Percentiles rank a stretch among this genome's conserved stretches.
These are phyloP conservation scores for Hyles euphorbiae DNA, from an alignment of 1,140 invertebrate genomes.

Conservation along the genomic window DNA sequence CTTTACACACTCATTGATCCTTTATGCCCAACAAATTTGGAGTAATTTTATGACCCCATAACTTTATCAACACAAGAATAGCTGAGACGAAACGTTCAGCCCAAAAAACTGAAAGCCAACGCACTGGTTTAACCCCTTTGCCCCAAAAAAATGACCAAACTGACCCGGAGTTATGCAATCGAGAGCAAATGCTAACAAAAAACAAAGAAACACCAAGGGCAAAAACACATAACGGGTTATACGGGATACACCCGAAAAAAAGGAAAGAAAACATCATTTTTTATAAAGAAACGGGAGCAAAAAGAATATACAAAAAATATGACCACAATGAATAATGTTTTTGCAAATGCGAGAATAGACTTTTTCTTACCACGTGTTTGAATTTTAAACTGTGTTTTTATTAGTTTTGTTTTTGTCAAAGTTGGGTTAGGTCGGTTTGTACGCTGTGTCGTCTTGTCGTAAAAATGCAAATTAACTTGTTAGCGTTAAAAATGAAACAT, in stretches of 20 bases:
- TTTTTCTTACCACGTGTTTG: conserved; percentile 61
- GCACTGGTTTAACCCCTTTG: neutral
- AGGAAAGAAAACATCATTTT: conserved; percentile 39
- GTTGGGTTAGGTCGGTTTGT: conserved; percentile 34
- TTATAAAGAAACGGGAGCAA: conserved; percentile 49
- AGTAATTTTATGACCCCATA: too few relatives aligned
- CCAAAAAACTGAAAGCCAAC: conserved; percentile 1
- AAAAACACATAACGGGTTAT: conserved; percentile 59
- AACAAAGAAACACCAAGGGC: conserved; percentile 47
- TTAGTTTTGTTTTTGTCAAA: conserved; percentile 39
- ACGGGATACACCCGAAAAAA: conserved; percentile 22
- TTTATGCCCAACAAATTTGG: too few relatives aligned
- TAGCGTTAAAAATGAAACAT: too few relatives aligned
- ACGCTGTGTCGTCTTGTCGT: conserved; percentile 1
- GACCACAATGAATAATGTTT: conserved; percentile 43
- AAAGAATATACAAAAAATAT: conserved; percentile 39
- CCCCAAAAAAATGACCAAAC: conserved; percentile 7
- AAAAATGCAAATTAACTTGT: neutral
- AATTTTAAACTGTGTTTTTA: conserved; percentile 55
- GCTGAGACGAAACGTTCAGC: too few relatives aligned
- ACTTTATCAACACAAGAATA: too few relatives aligned
- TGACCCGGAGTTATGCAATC: conserved; percentile 48
- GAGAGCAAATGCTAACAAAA: conserved; percentile 27
- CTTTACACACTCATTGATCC: too few relatives aligned
- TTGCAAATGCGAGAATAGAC: conserved; percentile 49